phyloP scores from a whole-genome alignment of 2,888 invertebrate genomes.

The Pharmacophagus antenor region DNA sequence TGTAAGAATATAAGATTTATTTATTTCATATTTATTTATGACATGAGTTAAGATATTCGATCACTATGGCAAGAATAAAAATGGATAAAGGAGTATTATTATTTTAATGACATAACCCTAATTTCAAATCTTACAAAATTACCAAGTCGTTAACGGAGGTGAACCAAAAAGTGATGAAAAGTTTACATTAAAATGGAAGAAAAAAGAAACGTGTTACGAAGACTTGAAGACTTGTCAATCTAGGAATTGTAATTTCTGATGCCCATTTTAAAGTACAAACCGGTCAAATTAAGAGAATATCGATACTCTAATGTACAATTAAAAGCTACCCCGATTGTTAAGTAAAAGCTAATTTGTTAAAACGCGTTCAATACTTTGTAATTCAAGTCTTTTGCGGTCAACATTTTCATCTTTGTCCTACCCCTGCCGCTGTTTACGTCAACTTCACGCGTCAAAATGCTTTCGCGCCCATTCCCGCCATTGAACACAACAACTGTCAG shows the following conservation, averaged over 20 bases:
- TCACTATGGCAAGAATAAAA: not conserved
- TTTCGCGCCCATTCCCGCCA: constrained; percentile 16
- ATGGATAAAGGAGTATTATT: not conserved
- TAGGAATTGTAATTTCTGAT: not conserved
- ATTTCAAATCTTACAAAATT: too few species aligned
- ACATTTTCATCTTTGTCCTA: not conserved
- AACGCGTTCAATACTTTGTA: not conserved
- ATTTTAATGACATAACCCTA: too few species aligned
- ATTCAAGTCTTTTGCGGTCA: not conserved
- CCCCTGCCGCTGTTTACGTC: not conserved
- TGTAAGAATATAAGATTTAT: not conserved
- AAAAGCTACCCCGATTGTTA: not conserved
- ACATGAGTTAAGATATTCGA: not conserved
- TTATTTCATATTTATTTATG: not conserved
- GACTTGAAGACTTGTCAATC: not conserved
- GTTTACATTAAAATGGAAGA: not conserved
- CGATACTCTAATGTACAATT: not conserved
- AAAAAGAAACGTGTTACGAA: not conserved
- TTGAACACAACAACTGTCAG: not conserved
- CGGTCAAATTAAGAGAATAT: not conserved
- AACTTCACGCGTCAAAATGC: constrained; percentile 2
- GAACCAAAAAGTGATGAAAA: not conserved
- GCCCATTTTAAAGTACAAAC: not conserved
- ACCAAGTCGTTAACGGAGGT: not conserved
- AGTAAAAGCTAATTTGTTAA: not conserved